Percentiles rank a stretch among this genome's conserved stretches.
These are phyloP conservation scores for Synergus japonicus DNA, from an alignment of 2,888 invertebrate species.

Conservation along the genomic window DNA sequence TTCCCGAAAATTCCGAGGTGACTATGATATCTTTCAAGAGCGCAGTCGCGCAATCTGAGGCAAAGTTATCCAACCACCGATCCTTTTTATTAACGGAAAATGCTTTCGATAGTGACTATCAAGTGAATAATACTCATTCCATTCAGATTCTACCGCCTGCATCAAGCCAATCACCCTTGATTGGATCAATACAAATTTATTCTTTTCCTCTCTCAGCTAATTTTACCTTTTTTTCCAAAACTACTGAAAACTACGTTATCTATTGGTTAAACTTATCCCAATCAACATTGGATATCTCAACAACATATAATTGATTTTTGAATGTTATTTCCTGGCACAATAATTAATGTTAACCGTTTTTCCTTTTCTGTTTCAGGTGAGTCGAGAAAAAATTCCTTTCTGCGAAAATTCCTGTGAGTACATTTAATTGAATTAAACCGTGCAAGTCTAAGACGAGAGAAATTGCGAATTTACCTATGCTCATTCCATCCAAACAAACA, in stretches of 20 bases:
- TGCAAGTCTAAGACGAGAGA: no score
- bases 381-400: background rate
- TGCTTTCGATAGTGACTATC: background rate
- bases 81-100: background rate
- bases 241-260: no score
- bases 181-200: no score
- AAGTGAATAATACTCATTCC: background rate
- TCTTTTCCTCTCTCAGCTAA: no score
- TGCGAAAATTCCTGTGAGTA: background rate
- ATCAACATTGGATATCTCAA: background rate
- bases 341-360: background rate
- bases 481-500: no score
- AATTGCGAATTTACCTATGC: background rate
- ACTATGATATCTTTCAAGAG: background rate
- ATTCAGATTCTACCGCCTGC: background rate
- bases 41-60: background rate
- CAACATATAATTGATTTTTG: background rate
- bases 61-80: background rate
- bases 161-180: background rate
- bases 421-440: background rate
- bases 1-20: conserved; percentile 2
- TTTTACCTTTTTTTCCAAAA: no score
- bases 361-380: conserved; percentile 22
- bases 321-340: background rate
- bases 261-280: no score